Conservation (phyloP, 1,140 invertebrate genomes). For the Drosophila cardini region DNA sequence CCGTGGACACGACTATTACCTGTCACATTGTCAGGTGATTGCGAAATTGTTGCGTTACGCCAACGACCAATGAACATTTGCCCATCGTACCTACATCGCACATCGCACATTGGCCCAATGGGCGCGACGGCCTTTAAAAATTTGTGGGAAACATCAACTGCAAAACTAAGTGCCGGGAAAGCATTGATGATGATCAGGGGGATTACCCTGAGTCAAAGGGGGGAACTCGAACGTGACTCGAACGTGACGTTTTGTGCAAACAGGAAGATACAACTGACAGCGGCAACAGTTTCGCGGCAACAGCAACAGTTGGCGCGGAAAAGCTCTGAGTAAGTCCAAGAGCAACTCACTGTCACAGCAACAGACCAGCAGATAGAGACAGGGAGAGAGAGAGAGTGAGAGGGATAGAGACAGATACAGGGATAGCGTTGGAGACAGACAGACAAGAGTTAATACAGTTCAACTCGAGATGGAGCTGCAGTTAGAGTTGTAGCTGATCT, state of each 20-base stretch:
- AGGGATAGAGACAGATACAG: no score
- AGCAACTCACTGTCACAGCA: slow-evolving; percentile 51
- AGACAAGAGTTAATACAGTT: slow-evolving; percentile 80
- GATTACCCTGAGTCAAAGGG: slow-evolving; percentile 66
- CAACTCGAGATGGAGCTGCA: slow-evolving; percentile 58
- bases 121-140: slow-evolving; percentile 63
- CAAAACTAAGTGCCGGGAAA: slow-evolving; percentile 52
- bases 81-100: slow-evolving; percentile 34
- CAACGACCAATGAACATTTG: slow-evolving; percentile 45
- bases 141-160: slow-evolving; percentile 82
- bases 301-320: slow-evolving; percentile 54
- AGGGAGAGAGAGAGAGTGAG: no score
- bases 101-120: slow-evolving; percentile 36
- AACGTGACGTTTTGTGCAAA: slow-evolving; percentile 81
- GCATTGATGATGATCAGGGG: slow-evolving; percentile 45
- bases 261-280: slow-evolving; percentile 79
- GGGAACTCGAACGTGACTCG: slow-evolving; percentile 75
- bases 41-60: slow-evolving; percentile 83
- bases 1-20: slow-evolving; percentile 81
- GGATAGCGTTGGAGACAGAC: slow-evolving; percentile 25
- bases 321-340: slow-evolving; percentile 20
- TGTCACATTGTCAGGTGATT: slow-evolving; percentile 83
- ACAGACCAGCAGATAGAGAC: slow-evolving; percentile 51
- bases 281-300: slow-evolving; percentile 58
- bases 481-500: slow-evolving; percentile 26